These are phyloP conservation scores for Limonius californicus DNA, from an alignment of 1,140 invertebrate genomes.

Conservation along the genomic window DNA sequence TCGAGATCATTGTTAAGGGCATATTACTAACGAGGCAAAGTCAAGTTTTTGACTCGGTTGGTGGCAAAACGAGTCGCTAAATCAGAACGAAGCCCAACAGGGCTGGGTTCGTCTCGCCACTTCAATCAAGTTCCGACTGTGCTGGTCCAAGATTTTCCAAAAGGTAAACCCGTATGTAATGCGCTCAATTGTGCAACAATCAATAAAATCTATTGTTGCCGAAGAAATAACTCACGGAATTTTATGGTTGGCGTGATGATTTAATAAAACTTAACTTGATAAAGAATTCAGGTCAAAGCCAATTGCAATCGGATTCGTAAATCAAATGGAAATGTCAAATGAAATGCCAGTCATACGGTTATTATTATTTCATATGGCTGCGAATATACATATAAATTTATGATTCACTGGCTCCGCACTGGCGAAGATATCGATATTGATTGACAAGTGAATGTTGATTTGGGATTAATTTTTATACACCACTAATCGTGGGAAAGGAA, in stretches of 20 bases:
- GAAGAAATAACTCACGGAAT: too few relatives aligned
- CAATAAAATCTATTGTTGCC: too few relatives aligned
- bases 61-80: slow-evolving; percentile 20
- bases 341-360: not conserved
- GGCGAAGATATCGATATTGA: not conserved
- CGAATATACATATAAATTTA: not conserved
- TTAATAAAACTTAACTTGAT: too few relatives aligned
- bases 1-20: not conserved
- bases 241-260: too few relatives aligned
- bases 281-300: not conserved
- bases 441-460: not conserved
- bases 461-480: not conserved
- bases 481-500: too few relatives aligned
- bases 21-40: slow-evolving; percentile 5
- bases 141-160: not conserved
- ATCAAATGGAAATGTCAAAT: not conserved
- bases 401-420: not conserved
- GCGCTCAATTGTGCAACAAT: too few relatives aligned
- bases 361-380: not conserved
- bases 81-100: slow-evolving; percentile 8
- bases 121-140: slow-evolving; percentile 18
- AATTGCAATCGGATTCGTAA: not conserved
- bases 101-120: slow-evolving; percentile 8
- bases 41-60: slow-evolving; percentile 15
- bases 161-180: too few relatives aligned